A percentile compares a stretch with the other conserved stretches of the same genome.
Evolutionary conservation across 2,888 invertebrate genomes (phyloP).

Genomic region (Chrysomela aeneicollis): DNA sequence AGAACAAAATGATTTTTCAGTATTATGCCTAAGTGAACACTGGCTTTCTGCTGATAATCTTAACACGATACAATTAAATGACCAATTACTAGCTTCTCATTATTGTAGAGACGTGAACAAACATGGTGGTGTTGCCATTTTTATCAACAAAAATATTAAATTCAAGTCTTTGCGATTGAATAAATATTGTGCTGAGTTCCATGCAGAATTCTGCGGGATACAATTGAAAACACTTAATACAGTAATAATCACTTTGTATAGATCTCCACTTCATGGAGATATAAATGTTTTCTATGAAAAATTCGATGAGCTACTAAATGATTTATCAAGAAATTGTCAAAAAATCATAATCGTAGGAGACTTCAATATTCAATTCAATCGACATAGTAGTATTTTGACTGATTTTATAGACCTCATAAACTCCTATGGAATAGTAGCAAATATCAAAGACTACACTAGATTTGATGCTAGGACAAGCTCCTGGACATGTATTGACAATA

Average conservation of each 20-base stretch:
- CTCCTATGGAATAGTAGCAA: conserved; percentile 8
- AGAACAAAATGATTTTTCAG: too few species aligned
- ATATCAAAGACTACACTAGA: conserved; percentile 10
- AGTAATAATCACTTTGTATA: background rate
- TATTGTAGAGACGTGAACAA: too few species aligned
- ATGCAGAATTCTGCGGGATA: background rate
- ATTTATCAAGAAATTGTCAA: background rate
- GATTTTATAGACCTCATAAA: conserved; percentile 5
- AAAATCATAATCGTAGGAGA: conserved; percentile 5
- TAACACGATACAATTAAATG: too few species aligned
- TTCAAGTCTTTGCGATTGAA: background rate
- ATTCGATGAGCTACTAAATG: background rate
- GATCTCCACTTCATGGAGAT: background rate
- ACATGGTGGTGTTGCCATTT: too few species aligned
- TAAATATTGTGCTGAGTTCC: background rate
- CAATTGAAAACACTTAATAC: background rate
- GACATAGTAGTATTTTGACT: background rate
- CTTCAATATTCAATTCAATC: conserved; percentile 8
- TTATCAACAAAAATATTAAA: background rate
- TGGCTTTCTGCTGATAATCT: too few species aligned
- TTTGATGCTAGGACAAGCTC: background rate
- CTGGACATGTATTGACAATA: background rate
- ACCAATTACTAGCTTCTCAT: too few species aligned
- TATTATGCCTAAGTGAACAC: too few species aligned
- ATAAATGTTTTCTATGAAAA: background rate